Evolutionary conservation across 2,113 vertebrate species (phyloP).

Genomic region (Otocyon megalotis): DNA sequence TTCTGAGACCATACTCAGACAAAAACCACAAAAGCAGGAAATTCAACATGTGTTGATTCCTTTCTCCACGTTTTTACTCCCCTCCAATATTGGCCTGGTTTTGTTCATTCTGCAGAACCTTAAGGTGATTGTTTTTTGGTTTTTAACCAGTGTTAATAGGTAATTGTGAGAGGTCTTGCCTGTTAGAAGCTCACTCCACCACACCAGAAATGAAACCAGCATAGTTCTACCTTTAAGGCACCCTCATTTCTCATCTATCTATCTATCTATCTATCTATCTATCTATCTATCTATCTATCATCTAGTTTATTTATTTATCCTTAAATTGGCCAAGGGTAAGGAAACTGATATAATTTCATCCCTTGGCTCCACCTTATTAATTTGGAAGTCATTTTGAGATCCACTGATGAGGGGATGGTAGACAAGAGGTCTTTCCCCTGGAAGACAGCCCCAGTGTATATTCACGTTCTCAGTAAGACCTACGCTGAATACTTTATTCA

Average conservation of each 20-base stretch:
- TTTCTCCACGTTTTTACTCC: constrained; percentile 6
- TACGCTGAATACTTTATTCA: not conserved
- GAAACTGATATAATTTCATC: not conserved
- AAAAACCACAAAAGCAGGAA: not conserved
- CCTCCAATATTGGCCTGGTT: not conserved
- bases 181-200: not conserved
- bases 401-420: not conserved
- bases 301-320: not conserved
- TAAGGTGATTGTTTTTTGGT: not conserved
- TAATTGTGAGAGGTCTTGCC: not conserved
- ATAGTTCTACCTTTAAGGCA: not conserved
- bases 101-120: not conserved
- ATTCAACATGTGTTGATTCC: not conserved
- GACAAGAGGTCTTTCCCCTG: not conserved
- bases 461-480: not conserved
- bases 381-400: not conserved
- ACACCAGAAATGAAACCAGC: not conserved
- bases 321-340: constrained; percentile 14
- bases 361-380: not conserved
- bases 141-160: not conserved
- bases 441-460: not conserved
- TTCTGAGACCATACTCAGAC: not conserved
- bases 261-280: too few relatives aligned
- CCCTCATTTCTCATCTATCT: not conserved
- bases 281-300: not conserved